Evolutionary conservation across 1,140 invertebrate genomes (phyloP).

Genomic region (Leptoteleia sp.): DNA sequence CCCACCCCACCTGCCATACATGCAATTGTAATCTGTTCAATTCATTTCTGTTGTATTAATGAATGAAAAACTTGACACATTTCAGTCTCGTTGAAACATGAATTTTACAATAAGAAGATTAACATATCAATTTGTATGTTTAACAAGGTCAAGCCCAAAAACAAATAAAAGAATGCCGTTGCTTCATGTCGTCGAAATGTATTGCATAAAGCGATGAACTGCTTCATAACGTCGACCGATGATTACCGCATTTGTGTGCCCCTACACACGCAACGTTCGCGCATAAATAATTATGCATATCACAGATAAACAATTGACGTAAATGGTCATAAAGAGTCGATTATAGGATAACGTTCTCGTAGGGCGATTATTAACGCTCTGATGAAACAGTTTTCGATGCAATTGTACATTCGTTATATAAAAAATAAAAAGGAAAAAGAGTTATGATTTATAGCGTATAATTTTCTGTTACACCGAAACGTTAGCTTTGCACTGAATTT

Average conservation of each 20-base stretch:
- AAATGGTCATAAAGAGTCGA: slow-evolving; percentile 11
- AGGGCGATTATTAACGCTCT: slow-evolving; percentile 6
- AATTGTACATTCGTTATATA: too few species aligned
- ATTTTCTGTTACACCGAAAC: not conserved
- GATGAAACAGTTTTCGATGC: slow-evolving; percentile 24
- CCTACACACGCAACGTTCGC: not conserved
- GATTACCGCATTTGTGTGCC: slow-evolving; percentile 56
- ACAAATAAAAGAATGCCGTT: slow-evolving; percentile 58
- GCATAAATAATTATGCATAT: not conserved
- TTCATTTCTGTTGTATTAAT: slow-evolving; percentile 1
- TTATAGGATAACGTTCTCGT: slow-evolving; percentile 21
- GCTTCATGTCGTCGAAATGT: slow-evolving; percentile 44
- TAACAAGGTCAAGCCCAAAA: slow-evolving; percentile 63
- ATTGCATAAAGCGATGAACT: slow-evolving; percentile 60
- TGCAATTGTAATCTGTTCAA: too few species aligned
- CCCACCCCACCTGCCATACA: too few species aligned
- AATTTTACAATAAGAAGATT: slow-evolving; percentile 46
- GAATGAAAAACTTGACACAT: slow-evolving; percentile 6
- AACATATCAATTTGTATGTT: slow-evolving; percentile 62
- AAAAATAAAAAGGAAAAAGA: too few species aligned
- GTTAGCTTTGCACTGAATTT: not conserved
- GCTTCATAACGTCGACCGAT: slow-evolving; percentile 51
- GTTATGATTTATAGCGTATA: slow-evolving; percentile 27
- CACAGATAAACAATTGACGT: slow-evolving; percentile 1
- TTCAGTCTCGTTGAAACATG: slow-evolving; percentile 2